phyloP scores from a whole-genome alignment of 30 jellyfish, hydroid and myxozoan species.

The Turritopsis dohrnii region DNA sequence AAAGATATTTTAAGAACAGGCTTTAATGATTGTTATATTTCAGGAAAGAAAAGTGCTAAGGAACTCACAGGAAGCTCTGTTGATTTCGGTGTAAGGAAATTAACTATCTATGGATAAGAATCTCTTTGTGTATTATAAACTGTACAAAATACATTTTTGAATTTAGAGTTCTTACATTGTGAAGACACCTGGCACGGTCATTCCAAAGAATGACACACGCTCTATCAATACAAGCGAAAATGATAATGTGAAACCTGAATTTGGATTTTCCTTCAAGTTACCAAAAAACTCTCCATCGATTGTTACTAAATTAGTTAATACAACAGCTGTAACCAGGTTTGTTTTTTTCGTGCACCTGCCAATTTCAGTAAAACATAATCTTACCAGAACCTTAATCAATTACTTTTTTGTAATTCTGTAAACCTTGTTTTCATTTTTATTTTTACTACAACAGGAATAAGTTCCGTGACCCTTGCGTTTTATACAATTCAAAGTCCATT shows the following conservation, averaged over 20 bases:
- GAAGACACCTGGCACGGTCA: neutral
- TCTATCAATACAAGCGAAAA: neutral
- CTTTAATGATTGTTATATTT: too few species aligned
- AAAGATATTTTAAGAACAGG: neutral
- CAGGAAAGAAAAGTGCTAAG: neutral
- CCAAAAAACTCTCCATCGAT: constrained; percentile 9
- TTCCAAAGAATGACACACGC: neutral
- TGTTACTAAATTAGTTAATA: neutral
- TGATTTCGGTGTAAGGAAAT: neutral
- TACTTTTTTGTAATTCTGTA: too few species aligned
- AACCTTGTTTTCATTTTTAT: too few species aligned
- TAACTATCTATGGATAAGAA: neutral
- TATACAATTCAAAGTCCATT: constrained; percentile 56
- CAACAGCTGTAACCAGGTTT: constrained; percentile 27
- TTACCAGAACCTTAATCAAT: neutral
- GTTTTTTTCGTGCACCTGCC: too few species aligned
- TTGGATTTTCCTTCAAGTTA: neutral
- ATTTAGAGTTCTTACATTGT: neutral
- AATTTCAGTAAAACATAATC: neutral
- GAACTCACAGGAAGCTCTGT: neutral
- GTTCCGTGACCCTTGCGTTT: constrained; percentile 63
- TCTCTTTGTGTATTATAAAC: neutral
- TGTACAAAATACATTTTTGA: neutral
- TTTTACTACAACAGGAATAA: constrained; percentile 47
- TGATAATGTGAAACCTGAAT: neutral